A percentile compares a stretch with the other conserved stretches of the same genome.
Evolutionary conservation across 2,888 invertebrate species (phyloP).

Genomic region (Chaetogeoica ovagalla): DNA sequence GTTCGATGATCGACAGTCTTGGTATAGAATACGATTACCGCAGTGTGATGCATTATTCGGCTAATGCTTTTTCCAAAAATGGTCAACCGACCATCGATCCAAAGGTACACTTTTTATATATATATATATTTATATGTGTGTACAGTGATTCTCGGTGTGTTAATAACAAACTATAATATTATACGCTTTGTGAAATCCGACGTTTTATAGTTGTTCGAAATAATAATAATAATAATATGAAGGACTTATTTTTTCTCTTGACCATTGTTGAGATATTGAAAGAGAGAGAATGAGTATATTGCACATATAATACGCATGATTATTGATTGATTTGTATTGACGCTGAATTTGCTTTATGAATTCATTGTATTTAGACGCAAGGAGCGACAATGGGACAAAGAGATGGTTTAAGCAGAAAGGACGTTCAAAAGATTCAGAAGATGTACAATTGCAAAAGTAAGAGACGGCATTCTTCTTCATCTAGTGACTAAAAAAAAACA

Average conservation of each 20-base stretch:
- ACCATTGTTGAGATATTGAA: not conserved
- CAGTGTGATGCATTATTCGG: conserved; percentile 83
- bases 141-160: not conserved
- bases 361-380: conserved; percentile 55
- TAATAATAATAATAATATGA: too few relatives aligned
- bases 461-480: conserved; percentile 51
- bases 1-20: conserved; percentile 66
- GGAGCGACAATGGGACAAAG: conserved; percentile 68
- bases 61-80: conserved; percentile 75
- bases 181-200: not conserved
- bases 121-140: too few relatives aligned
- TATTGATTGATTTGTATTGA: not conserved
- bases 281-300: not conserved
- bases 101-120: conserved; percentile 63
- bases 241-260: not conserved
- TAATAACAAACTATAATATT: too few relatives aligned
- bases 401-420: conserved; percentile 72
- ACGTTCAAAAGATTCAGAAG: conserved; percentile 72
- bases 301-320: not conserved
- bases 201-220: not conserved
- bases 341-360: conserved; percentile 6
- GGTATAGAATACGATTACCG: conserved; percentile 77
- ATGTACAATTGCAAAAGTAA: conserved; percentile 71
- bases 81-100: conserved; percentile 72
- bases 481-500: conserved; percentile 48